phyloP scores from a whole-genome alignment of 2,113 vertebrate species.

The Columba janthina region DNA sequence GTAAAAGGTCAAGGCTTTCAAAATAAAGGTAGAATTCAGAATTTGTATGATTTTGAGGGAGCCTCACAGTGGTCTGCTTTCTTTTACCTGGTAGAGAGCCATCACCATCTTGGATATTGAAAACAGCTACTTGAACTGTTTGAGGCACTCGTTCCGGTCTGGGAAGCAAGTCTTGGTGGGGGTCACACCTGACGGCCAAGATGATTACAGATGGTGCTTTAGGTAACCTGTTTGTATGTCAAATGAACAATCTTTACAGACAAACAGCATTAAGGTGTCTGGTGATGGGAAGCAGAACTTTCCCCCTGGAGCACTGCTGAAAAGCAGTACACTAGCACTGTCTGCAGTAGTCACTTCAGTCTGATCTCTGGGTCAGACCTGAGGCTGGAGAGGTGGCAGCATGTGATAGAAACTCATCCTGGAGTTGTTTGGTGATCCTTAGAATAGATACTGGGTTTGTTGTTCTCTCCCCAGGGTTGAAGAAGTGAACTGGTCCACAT shows the following conservation, averaged over 20 bases:
- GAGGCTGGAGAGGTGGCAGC: background rate
- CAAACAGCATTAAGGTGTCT: background rate
- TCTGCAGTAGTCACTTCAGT: background rate
- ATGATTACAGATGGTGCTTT: slow-evolving; percentile 88
- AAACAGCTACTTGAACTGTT: slow-evolving; percentile 81
- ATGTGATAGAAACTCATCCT: background rate
- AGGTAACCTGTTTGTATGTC: slow-evolving; percentile 76
- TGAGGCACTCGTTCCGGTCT: slow-evolving; percentile 81
- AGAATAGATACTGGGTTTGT: background rate
- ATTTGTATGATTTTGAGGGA: background rate
- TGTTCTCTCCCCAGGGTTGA: slow-evolving; percentile 83
- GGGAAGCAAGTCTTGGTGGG: slow-evolving; percentile 87
- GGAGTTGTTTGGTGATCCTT: background rate
- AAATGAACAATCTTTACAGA: background rate
- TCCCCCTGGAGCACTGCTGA: background rate
- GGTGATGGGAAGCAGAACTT: background rate
- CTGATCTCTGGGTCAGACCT: background rate
- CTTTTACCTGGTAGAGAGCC: slow-evolving; percentile 81
- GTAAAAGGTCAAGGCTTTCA: background rate
- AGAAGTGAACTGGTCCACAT: slow-evolving; percentile 96
- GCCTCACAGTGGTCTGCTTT: background rate
- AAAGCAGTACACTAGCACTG: background rate
- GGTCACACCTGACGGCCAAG: slow-evolving; percentile 74
- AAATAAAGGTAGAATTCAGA: background rate
- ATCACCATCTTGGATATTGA: slow-evolving; percentile 95